Base-by-base conservation (phyloP, 2,888 invertebrate genomes). In the Psylliodes chrysocephalus region DNA sequence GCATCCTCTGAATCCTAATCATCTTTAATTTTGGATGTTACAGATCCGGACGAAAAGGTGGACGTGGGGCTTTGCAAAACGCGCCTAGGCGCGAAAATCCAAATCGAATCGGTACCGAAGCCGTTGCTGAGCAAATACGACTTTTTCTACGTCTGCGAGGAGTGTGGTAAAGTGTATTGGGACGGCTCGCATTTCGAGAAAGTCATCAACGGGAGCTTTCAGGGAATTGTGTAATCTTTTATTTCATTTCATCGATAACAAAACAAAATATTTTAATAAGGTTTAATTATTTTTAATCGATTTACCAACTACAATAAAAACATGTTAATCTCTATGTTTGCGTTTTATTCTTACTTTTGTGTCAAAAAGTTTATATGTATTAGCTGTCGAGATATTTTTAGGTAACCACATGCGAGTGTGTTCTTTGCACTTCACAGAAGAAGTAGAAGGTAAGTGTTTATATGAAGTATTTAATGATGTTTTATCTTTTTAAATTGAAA, bases 111-210 rank as follows among this genome's bases (percentile, higher is more conserved):
- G 2, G 71, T 82, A 15, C 82, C 82, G 0, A 60, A 69, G 1
- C 73, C 75, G 6, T 68, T 82, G 8, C 44, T 82, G 18, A 66
- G 75, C 30, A 79, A 78, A 64, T 69, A 72, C 17, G 85, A 88
- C 57, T 71, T 84, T 62, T 91, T 90, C 76, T 88, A 88, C 71
- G 82, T 91, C 28, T 94, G 94, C 82, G 87, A 89, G 70, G 78
- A 77, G 22, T 94, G 93, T 82, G 93, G 93, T 0, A 90, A 90
- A 78, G 84, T 91, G 53, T 92, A 88, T 79, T 93, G 92, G 90
- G 89, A 90, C 66, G 83, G 82, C 10, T 76, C 76, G 49, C 82
- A 82, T 70, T 80, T 78, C 44, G 80, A 80, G 35, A 73, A 68
- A 61, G 78, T 81, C 14, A 63, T 81, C 18, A 62, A 70, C 14